Evolutionary conservation across 1,140 invertebrate species (phyloP).

Genomic region (Drosophila ohnishii): DNA sequence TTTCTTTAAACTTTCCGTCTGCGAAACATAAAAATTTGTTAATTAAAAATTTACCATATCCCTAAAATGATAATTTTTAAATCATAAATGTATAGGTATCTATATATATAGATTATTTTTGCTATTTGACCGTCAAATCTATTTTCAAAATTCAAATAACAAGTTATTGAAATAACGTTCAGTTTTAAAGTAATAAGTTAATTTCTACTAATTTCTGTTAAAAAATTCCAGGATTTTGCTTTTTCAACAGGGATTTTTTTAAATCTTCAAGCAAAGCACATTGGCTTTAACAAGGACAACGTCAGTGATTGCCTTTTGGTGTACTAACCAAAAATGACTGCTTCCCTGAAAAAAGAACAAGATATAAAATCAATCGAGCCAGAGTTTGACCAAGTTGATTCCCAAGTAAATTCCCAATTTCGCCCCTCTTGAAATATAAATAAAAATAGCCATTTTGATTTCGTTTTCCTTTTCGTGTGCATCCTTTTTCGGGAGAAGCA

Average conservation of each 20-base stretch:
- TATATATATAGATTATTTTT: too few relatives aligned
- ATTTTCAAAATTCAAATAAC: not conserved
- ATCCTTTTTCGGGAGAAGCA: conserved; percentile 30
- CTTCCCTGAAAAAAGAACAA: too few relatives aligned
- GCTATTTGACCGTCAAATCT: not conserved
- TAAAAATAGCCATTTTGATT: conserved; percentile 1
- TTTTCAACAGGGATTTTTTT: not conserved
- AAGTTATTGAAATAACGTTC: not conserved
- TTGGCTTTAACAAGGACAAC: not conserved
- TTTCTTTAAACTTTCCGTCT: too few relatives aligned
- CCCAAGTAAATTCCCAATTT: not conserved
- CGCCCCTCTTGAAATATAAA: not conserved
- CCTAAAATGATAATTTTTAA: too few relatives aligned
- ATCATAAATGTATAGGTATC: too few relatives aligned
- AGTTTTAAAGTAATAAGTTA: not conserved
- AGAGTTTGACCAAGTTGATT: too few relatives aligned
- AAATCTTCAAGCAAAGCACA: not conserved
- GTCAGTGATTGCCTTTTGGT: too few relatives aligned
- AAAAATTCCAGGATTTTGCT: not conserved
- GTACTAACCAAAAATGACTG: not conserved
- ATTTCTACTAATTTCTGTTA: not conserved
- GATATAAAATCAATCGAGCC: not conserved
- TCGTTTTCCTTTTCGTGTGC: conserved; percentile 41
- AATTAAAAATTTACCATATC: too few relatives aligned
- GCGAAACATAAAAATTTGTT: not conserved